A percentile compares a stretch with the other conserved stretches of the same genome.
Conservation (phyloP, 1,140 invertebrate genomes). For the Cecropterus lyciades region DNA sequence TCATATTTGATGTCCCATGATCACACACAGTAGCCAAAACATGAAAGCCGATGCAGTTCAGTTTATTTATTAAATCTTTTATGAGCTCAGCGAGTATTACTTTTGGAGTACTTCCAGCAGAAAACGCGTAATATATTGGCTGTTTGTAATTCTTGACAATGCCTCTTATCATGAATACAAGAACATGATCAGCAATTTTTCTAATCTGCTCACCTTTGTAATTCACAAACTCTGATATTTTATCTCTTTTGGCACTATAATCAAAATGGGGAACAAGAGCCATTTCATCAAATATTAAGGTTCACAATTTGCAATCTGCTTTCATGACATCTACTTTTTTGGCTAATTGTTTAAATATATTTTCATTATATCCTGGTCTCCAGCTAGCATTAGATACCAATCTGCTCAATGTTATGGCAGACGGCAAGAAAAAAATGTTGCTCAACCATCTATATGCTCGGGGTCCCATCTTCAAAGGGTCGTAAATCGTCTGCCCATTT, state of each 20-base stretch:
- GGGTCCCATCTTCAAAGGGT: background rate
- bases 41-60: constrained; percentile 31
- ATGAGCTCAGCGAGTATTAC: constrained; percentile 31
- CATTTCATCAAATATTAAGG: constrained; percentile 65
- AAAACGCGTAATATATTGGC: constrained; percentile 51
- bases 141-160: constrained; percentile 53
- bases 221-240: constrained; percentile 51
- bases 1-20: constrained; percentile 42
- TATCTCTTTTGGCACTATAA: constrained; percentile 47
- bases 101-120: constrained; percentile 30
- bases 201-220: constrained; percentile 34
- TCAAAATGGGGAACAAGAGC: constrained; percentile 47
- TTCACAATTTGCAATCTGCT: constrained; percentile 46
- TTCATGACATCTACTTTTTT: constrained; percentile 43
- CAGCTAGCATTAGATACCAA: constrained; percentile 36
- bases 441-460: background rate
- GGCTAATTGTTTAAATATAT: constrained; percentile 50
- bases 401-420: constrained; percentile 36
- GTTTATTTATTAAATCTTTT: constrained; percentile 37
- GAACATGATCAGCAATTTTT: constrained; percentile 55
- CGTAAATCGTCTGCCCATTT: too few species aligned
- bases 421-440: constrained; percentile 31
- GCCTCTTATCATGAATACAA: constrained; percentile 59
- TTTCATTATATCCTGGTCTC: constrained; percentile 48
- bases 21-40: constrained; percentile 47